These are phyloP conservation scores for Zonitis immaculata DNA, from an alignment of 2,888 invertebrate species.

Conservation along the genomic window DNA sequence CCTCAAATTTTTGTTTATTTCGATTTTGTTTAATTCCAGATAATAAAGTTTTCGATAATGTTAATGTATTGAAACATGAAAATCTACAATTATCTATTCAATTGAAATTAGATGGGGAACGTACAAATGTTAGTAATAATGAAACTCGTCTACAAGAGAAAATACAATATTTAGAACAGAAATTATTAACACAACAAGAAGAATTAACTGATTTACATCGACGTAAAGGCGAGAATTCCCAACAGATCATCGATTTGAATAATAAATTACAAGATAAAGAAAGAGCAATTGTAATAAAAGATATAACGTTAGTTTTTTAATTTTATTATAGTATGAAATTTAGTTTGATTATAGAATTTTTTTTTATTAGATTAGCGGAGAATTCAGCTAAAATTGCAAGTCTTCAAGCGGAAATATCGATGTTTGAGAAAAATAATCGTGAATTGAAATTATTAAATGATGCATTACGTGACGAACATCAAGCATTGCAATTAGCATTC, in stretches of 20 bases:
- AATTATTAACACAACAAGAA: slow-evolving; percentile 81
- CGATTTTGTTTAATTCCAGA: slow-evolving; percentile 53
- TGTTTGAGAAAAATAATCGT: slow-evolving; percentile 65
- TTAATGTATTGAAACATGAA: slow-evolving; percentile 73
- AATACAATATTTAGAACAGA: slow-evolving; percentile 77
- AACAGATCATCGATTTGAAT: slow-evolving; percentile 88
- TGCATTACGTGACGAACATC: slow-evolving; percentile 88
- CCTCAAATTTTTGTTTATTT: slow-evolving; percentile 6
- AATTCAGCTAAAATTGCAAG: slow-evolving; percentile 61
- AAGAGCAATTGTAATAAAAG: slow-evolving; percentile 67
- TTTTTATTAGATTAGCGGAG: slow-evolving; percentile 53
- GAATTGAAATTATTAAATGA: slow-evolving; percentile 82
- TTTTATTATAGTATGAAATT: background rate
- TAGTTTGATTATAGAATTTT: slow-evolving; percentile 15
- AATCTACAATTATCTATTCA: slow-evolving; percentile 81
- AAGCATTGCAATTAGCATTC: slow-evolving; percentile 88
- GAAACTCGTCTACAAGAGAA: slow-evolving; percentile 47
- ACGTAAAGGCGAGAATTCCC: slow-evolving; percentile 87
- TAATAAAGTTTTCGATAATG: slow-evolving; percentile 79
- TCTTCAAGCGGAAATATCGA: slow-evolving; percentile 67
- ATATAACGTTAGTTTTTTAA: slow-evolving; percentile 55
- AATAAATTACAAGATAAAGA: slow-evolving; percentile 79
- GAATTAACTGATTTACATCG: slow-evolving; percentile 87
- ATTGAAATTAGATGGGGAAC: slow-evolving; percentile 57
- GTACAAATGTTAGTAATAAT: slow-evolving; percentile 37